Conservation (phyloP, 2,888 invertebrate species). For the Hyppa rectilinea region DNA sequence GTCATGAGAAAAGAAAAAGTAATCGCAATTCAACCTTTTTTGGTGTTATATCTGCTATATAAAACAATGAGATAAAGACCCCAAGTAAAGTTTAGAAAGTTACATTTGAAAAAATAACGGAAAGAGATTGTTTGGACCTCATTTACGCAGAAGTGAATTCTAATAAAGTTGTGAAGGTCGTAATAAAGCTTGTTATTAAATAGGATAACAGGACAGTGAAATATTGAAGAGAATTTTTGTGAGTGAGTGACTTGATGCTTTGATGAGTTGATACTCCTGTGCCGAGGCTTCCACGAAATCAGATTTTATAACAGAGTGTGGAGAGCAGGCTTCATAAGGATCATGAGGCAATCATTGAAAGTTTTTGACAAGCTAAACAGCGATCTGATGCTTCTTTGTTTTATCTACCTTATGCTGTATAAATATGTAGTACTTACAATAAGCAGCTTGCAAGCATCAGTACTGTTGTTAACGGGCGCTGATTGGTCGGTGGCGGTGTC, state of each 20-base stretch:
- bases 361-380: no score
- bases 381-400: no score
- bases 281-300: no score
- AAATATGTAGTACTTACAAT: slow-evolving; percentile 68
- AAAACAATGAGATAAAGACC: slow-evolving; percentile 32
- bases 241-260: no score
- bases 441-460: slow-evolving; percentile 85
- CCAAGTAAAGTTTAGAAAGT: slow-evolving; percentile 38
- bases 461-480: slow-evolving; percentile 79
- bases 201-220: neutral
- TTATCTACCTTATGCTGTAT: no score
- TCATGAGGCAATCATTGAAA: no score
- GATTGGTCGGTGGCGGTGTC: slow-evolving; percentile 81
- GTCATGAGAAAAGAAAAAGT: slow-evolving; percentile 28
- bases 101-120: slow-evolving; percentile 15
- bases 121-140: slow-evolving; percentile 20
- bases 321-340: no score
- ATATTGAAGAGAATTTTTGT: no score
- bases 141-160: slow-evolving; percentile 22
- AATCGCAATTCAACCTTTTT: no score
- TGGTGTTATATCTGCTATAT: neutral
- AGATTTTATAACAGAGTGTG: no score
- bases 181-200: neutral
- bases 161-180: slow-evolving; percentile 10
- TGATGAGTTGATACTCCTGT: no score